Evolutionary conservation across 2,888 invertebrate genomes (phyloP).

Genomic region (Tolmerus cingulatus): DNA sequence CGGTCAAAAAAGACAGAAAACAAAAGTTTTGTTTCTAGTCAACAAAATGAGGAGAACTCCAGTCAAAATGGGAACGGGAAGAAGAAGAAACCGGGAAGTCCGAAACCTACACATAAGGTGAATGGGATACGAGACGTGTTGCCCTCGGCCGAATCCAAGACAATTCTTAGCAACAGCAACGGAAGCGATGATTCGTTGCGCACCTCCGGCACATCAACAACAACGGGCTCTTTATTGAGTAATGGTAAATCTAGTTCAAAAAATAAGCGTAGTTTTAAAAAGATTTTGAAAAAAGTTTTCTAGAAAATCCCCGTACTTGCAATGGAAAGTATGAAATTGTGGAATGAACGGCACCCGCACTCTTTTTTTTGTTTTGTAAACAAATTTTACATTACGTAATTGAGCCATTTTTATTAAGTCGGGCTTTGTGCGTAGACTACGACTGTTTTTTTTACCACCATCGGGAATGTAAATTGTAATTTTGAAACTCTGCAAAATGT

Average conservation of each 20-base stretch:
- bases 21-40: constrained; percentile 29
- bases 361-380: not conserved
- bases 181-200: constrained; percentile 60
- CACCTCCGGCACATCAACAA: constrained; percentile 48
- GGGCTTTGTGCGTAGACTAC: not conserved
- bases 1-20: constrained; percentile 56
- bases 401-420: not conserved
- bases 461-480: not conserved
- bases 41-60: constrained; percentile 4
- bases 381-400: not conserved
- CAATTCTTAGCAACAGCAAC: constrained; percentile 55
- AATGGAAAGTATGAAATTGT: not conserved
- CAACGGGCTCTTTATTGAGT: constrained; percentile 49
- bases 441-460: not conserved
- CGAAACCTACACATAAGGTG: not conserved
- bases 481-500: not conserved
- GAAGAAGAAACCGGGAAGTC: not conserved
- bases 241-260: constrained; percentile 59
- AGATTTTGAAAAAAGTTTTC: constrained; percentile 82
- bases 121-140: not conserved
- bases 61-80: constrained; percentile 15
- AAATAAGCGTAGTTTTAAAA: constrained; percentile 75
- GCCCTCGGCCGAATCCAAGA: constrained; percentile 58
- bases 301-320: not conserved
- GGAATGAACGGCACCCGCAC: not conserved